phyloP scores from a whole-genome alignment of 2,888 invertebrate species.

The Caenorhabditis sp. region DNA sequence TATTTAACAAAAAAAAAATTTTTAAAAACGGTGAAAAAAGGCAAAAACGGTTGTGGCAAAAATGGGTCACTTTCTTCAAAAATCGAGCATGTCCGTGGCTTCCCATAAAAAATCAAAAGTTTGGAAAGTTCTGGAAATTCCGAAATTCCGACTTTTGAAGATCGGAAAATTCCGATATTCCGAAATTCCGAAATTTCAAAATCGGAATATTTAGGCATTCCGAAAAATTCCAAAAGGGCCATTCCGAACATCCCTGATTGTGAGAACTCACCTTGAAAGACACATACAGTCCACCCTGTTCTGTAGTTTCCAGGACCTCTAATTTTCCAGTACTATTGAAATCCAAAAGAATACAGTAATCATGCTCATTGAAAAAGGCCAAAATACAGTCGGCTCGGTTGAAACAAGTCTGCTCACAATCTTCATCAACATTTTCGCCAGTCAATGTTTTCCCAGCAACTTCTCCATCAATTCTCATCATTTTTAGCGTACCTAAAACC shows the following conservation, averaged over 20 bases:
- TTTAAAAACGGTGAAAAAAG: no score
- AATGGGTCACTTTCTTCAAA: no score
- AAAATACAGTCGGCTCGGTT: neutral
- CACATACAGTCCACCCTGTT: neutral
- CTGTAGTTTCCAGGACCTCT: neutral
- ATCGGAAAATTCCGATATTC: neutral
- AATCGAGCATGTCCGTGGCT: no score
- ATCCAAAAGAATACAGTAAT: neutral
- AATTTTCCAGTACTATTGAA: neutral
- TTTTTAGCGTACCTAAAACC: neutral
- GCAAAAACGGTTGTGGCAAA: no score
- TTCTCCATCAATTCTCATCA: conserved; percentile 10
- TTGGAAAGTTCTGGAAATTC: no score
- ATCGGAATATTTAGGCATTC: no score
- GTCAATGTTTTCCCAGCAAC: neutral
- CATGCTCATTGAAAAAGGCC: conserved; percentile 2
- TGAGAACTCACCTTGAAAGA: neutral
- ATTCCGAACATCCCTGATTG: no score
- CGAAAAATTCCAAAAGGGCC: no score
- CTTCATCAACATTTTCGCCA: neutral
- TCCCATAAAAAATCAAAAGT: no score
- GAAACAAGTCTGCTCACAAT: neutral
- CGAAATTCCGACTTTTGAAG: no score
- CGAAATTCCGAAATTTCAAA: no score
- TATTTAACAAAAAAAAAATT: no score